Conservation (phyloP, 2,797 vertebrate species). For the Xenentodon cancila region DNA sequence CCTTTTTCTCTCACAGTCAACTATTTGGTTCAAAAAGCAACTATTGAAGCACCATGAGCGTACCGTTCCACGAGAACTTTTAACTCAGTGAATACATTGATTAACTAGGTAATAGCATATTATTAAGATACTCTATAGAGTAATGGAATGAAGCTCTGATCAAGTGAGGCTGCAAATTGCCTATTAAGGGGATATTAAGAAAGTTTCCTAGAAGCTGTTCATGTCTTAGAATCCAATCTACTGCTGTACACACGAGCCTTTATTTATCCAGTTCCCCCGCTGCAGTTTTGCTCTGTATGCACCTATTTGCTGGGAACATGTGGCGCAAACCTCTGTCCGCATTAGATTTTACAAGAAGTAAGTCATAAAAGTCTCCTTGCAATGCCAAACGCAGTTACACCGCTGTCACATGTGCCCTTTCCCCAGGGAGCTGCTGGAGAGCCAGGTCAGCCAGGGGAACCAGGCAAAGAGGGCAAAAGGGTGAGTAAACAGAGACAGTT, state of each 20-base stretch:
- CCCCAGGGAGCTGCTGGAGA: conserved; percentile 84
- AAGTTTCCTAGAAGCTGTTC: conserved; percentile 50
- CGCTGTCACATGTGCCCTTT: conserved; percentile 43
- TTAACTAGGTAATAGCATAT: conserved; percentile 63
- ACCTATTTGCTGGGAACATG: conserved; percentile 46
- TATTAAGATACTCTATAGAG: conserved; percentile 54
- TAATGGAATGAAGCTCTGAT: conserved; percentile 62
- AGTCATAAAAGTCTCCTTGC: conserved; percentile 14
- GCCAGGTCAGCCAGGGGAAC: conserved; percentile 87
- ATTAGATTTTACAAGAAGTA: conserved; percentile 31
- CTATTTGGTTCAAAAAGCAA: conserved; percentile 42
- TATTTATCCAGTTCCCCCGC: conserved; percentile 13
- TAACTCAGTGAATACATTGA: conserved; percentile 51
- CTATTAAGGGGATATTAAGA: conserved; percentile 49
- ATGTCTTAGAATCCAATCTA: conserved; percentile 29
- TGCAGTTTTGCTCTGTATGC: conserved; percentile 36
- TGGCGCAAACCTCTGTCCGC: conserved; percentile 53
- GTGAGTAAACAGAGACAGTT: conserved; percentile 87
- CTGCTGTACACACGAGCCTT: conserved; percentile 18
- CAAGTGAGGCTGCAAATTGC: conserved; percentile 64
- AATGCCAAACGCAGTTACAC: conserved; percentile 27
- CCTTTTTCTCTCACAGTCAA: conserved; percentile 26
- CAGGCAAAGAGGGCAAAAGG: conserved; percentile 96
- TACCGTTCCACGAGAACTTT: conserved; percentile 30
- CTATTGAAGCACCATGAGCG: conserved; percentile 40